Evolutionary conservation across 2,113 vertebrate genomes (phyloP), one percentile per base, ranked within the genome.

Genomic region (Oriolus oriolus): DNA sequence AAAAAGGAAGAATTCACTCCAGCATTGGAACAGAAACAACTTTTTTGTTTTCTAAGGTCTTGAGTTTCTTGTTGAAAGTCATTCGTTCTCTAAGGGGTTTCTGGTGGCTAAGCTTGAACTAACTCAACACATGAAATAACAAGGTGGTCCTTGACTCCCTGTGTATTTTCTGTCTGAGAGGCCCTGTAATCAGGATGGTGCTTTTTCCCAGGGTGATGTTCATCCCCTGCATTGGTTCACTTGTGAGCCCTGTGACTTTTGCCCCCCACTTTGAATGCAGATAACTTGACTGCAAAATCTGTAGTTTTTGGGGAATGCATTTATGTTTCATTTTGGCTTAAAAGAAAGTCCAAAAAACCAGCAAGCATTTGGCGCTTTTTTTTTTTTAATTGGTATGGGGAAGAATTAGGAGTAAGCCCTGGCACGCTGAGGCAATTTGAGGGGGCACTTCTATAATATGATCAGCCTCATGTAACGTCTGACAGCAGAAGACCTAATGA

Each of bases 191-290:
- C 13, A 59, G n/a, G 37, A 53, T 24, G 22, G 19, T 84, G 30
- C 5, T 2, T 53, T 84, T 65, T 78, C 35, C 50, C 30, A 42
- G 52, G 31, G 15, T 54, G 68, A 77, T 37, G 8, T 56, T 70
- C 27, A 65, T 47, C 12, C 11, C 8, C 19, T 50, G 31, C 11
- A 30, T 4, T 84, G 31, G 12, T 44, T 68, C 22, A 11, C 8
- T 78, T 27, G 2, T 59, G 37, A 35, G 9, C 20, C 13, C 6
- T 63, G 23, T 64, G 33, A 50, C 16, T 24, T 56, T 11, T 6
- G 1, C 11, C 1, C 4, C 3, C 9, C 1, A 2, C 2, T 20
- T 10, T 42, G 41, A 44, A 70, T 59, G 27, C 35, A 74, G 54
- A 13, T 73, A 63, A 69, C 42, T 68, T 54, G 21, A 35, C 27